Base-by-base conservation (phyloP, 2,113 vertebrate genomes). In the Tetrao urogallus region DNA sequence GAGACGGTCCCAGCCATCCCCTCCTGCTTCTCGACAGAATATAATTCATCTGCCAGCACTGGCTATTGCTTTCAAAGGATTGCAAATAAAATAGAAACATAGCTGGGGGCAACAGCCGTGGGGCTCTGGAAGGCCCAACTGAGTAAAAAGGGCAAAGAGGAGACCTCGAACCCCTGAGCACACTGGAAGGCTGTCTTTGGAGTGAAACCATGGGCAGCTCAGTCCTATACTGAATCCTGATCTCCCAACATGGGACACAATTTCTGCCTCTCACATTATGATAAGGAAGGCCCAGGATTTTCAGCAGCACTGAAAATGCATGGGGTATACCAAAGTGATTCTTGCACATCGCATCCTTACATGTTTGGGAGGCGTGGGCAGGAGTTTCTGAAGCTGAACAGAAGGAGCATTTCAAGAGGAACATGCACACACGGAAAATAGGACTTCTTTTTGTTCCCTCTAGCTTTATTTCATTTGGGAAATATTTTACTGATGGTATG, bases 11-110 rank as follows among this genome's bases (percentile, higher is more conserved):
- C 86, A 93, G 92, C 58, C 90, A 95, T 92, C 93, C 89, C 95
- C 94, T 94, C 86, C 94, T 96, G 95, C 95, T 94, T 92, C 93
- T 94, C 45, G 54, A 87, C 92, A 87, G 90, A 96, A 85, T 93
- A 82, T 94, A 93, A 96, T 96, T 96, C 92, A 89, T 93, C 86
- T 93, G 93, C 92, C 92, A 95, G 92, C 93, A 95, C 72, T 90
- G 95, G 92, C 93, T 96, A 56, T 73, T 88, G 94, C 94, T 88
- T 95, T 91, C 94, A 96, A 81, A 95, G 80, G 86, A 90, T 93
- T 95, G 69, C 90, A 95, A 95, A 97, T 82, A 92, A 96, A 95
- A 95, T 24, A 94, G 90, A 95, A 97, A 90, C 90, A 94, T 4
- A 84, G 90, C 92, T 80, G 0, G 3, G 77, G 86, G 93, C 90